phyloP scores from a whole-genome alignment of 92 coral and sea anemone species.

The Metridium senile region DNA sequence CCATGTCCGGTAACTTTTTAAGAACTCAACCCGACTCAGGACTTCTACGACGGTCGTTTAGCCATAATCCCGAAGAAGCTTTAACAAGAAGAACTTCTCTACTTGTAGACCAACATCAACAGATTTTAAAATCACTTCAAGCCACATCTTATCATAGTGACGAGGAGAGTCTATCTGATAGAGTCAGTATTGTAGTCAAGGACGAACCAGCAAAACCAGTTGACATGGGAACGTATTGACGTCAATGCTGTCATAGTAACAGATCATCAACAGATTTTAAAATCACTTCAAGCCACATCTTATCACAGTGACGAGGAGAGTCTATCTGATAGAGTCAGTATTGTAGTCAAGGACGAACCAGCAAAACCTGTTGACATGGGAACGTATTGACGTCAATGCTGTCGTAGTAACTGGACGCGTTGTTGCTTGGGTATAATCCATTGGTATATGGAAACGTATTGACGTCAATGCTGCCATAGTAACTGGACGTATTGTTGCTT shows the following conservation, averaged over 20 bases:
- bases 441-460: slow-evolving; percentile 14
- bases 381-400: neutral
- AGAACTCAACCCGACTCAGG: slow-evolving; percentile 21
- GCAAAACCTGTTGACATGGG: slow-evolving; percentile 28
- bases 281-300: slow-evolving; percentile 11
- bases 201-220: slow-evolving; percentile 15
- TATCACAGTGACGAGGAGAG: neutral
- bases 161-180: slow-evolving; percentile 8
- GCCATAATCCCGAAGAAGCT: slow-evolving; percentile 82
- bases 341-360: slow-evolving; percentile 3
- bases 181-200: slow-evolving; percentile 9
- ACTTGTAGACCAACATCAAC: slow-evolving; percentile 52
- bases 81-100: slow-evolving; percentile 64
- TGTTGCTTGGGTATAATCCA: too few species aligned
- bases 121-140: slow-evolving; percentile 11
- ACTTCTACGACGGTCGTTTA: slow-evolving; percentile 76
- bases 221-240: slow-evolving; percentile 17
- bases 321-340: slow-evolving; percentile 15
- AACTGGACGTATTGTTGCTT: slow-evolving; percentile 23
- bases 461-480: neutral
- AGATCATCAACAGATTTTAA: slow-evolving; percentile 23
- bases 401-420: slow-evolving; percentile 8
- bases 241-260: neutral
- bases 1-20: slow-evolving; percentile 54
- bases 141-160: slow-evolving; percentile 1